A percentile compares a stretch with the other conserved stretches of the same genome.
Evolutionary conservation across 2,888 invertebrate genomes (phyloP).

Genomic region (Aplocera efformata): DNA sequence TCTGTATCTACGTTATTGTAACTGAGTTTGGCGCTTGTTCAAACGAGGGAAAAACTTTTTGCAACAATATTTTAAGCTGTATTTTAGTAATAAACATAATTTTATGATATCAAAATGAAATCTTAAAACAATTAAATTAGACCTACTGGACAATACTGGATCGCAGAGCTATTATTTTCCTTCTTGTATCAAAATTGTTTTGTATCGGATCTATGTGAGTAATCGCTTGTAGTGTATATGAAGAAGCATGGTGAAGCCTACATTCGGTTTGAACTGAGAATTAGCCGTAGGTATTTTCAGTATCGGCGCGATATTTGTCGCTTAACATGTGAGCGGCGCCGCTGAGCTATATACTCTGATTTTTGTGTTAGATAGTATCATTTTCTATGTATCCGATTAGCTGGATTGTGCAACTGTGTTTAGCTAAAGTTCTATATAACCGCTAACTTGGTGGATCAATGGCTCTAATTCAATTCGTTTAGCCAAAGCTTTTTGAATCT

Average conservation of each 20-base stretch:
- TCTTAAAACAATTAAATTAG: background rate
- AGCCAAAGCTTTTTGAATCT: too few relatives aligned
- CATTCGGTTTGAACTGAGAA: conserved; percentile 28
- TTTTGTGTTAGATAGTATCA: conserved; percentile 62
- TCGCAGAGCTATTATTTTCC: conserved; percentile 13
- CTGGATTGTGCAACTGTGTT: conserved; percentile 55
- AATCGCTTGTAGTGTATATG: conserved; percentile 75
- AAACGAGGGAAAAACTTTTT: too few relatives aligned
- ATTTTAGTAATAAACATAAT: too few relatives aligned
- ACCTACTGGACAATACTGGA: conserved; percentile 1
- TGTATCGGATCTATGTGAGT: conserved; percentile 71
- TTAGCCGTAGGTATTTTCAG: conserved; percentile 49
- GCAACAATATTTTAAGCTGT: too few relatives aligned
- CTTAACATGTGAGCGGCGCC: conserved; percentile 57
- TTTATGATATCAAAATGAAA: too few relatives aligned
- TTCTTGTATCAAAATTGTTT: conserved; percentile 36
- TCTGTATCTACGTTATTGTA: too few relatives aligned
- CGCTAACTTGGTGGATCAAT: too few relatives aligned
- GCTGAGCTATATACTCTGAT: conserved; percentile 55
- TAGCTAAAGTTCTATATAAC: too few relatives aligned
- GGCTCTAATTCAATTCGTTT: too few relatives aligned
- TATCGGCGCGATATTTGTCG: conserved; percentile 61
- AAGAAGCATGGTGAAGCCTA: conserved; percentile 69
- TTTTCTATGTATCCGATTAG: conserved; percentile 42
- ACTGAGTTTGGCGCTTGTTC: too few relatives aligned